Conservation (phyloP, 2,888 invertebrate genomes). For the Leptopilina drosophilae region DNA sequence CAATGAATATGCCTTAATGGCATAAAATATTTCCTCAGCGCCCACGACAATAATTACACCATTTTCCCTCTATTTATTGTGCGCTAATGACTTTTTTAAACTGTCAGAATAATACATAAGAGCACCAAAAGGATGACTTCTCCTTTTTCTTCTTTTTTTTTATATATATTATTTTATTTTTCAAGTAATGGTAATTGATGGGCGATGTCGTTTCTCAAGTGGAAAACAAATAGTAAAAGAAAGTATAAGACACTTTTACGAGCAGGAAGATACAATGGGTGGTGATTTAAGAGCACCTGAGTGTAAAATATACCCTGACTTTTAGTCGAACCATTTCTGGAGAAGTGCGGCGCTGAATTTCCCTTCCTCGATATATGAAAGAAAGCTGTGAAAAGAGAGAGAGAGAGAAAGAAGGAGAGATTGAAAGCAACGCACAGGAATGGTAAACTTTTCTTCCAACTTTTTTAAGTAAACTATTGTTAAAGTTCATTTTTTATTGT, state of each 20-base stretch:
- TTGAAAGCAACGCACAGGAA: conserved; percentile 9
- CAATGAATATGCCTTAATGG: no score
- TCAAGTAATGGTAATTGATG: conserved; percentile 17
- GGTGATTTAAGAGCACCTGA: conserved; percentile 35
- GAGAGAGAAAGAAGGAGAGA: neutral
- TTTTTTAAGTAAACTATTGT: conserved; percentile 34
- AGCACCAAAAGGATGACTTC: no score
- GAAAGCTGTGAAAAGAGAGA: conserved; percentile 29
- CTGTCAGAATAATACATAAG: no score
- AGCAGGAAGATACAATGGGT: conserved; percentile 38
- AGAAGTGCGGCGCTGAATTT: conserved; percentile 13
- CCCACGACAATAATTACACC: no score
- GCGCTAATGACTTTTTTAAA: no score
- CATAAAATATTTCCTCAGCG: no score
- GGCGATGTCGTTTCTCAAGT: conserved; percentile 3
- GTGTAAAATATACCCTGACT: conserved; percentile 38
- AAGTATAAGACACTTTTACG: conserved; percentile 38
- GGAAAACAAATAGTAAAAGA: conserved; percentile 31
- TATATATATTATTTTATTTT: conserved; percentile 9
- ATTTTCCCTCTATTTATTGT: no score
- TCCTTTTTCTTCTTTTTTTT: neutral
- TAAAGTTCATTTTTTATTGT: conserved; percentile 32
- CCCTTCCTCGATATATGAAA: conserved; percentile 32
- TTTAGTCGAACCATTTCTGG: conserved; percentile 32
- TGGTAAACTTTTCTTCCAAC: conserved; percentile 9